Evolutionary conservation across 2,888 invertebrate genomes (phyloP).

Genomic region (Mactromeris polynyma): DNA sequence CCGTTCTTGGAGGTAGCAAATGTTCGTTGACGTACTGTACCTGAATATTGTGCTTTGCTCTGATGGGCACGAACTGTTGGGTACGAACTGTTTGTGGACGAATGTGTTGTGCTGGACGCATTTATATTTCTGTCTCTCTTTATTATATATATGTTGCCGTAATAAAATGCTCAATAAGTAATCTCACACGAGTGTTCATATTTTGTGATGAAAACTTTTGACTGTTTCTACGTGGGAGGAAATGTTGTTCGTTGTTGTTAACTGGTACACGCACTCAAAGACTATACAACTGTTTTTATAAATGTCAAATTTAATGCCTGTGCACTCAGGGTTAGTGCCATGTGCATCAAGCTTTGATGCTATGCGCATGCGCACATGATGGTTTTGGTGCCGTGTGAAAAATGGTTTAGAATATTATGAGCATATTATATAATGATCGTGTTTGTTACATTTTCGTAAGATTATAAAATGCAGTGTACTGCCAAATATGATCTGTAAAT

Average conservation of each 20-base stretch:
- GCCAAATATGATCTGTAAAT: conserved; percentile 34
- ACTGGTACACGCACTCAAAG: neutral
- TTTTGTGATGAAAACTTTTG: conserved; percentile 19
- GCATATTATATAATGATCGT: neutral
- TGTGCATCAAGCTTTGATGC: conserved; percentile 4
- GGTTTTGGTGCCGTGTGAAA: conserved; percentile 9
- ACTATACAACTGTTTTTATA: neutral
- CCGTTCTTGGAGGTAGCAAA: neutral
- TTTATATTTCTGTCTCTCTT: conserved; percentile 8
- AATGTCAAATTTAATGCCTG: conserved; percentile 2
- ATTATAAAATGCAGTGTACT: conserved; percentile 22
- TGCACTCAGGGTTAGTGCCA: conserved; percentile 38
- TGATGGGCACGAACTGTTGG: neutral
- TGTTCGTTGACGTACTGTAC: neutral
- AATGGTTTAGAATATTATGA: neutral
- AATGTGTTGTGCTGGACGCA: conserved; percentile 7
- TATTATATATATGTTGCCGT: conserved; percentile 5
- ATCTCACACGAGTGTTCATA: conserved; percentile 35
- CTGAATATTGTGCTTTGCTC: neutral
- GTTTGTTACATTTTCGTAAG: conserved; percentile 4
- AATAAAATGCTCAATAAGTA: conserved; percentile 28
- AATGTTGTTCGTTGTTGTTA: neutral
- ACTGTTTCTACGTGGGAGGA: neutral
- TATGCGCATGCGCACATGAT: neutral
- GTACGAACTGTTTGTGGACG: conserved; percentile 6